Conservation (phyloP, 2,113 vertebrate genomes). For the Ameiurus melas region DNA sequence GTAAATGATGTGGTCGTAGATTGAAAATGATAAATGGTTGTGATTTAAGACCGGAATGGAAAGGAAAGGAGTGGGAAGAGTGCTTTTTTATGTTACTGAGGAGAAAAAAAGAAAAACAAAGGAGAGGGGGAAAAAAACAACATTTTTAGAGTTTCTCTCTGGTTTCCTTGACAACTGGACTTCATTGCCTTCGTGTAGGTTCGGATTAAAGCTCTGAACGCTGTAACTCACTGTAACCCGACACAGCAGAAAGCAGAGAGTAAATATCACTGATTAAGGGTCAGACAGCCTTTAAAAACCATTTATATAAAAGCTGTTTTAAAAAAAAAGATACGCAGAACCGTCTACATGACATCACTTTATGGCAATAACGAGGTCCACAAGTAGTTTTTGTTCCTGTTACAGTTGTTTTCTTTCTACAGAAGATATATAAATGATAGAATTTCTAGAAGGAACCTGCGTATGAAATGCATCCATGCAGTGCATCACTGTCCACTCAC, state of each 20-base stretch:
- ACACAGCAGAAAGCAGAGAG: conserved; percentile 16
- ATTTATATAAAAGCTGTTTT: neutral
- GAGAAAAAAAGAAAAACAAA: conserved; percentile 54
- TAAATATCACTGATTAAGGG: neutral
- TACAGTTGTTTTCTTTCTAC: neutral
- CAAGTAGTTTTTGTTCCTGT: neutral
- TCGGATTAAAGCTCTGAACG: conserved; percentile 62
- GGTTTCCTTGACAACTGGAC: conserved; percentile 71
- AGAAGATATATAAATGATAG: neutral
- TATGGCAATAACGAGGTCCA: neutral
- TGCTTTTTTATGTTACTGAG: conserved; percentile 12
- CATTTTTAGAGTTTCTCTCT: conserved; percentile 69
- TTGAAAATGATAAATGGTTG: neutral
- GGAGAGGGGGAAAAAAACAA: neutral
- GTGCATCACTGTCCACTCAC: neutral
- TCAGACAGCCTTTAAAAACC: neutral
- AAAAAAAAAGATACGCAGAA: neutral
- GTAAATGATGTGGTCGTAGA: neutral
- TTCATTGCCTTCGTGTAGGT: conserved; percentile 65
- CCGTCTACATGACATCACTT: neutral
- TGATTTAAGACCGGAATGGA: neutral
- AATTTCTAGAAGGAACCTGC: neutral
- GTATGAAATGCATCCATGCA: neutral
- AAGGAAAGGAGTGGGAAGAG: conserved; percentile 11
- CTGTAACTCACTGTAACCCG: conserved; percentile 30